Conservation (phyloP, 1,140 invertebrate species). For the Cepaea nemoralis region DNA sequence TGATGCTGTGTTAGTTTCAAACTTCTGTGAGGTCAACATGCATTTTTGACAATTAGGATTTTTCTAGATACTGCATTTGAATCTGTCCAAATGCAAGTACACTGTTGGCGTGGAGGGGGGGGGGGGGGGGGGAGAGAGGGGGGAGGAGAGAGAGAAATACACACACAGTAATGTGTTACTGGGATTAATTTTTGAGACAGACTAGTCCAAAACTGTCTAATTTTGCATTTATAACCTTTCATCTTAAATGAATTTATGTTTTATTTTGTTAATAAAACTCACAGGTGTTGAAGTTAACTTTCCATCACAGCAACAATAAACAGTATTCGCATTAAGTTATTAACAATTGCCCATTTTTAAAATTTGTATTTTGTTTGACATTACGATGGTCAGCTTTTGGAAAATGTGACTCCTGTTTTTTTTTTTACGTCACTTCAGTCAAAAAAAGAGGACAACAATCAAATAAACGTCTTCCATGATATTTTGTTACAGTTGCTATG, state of each 20-base stretch:
- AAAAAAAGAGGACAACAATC: slow-evolving; percentile 18
- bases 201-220: too few species aligned
- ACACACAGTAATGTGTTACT: too few species aligned
- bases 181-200: too few species aligned
- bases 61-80: too few species aligned
- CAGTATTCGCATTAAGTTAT: slow-evolving; percentile 30
- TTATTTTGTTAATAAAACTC: neutral
- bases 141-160: too few species aligned
- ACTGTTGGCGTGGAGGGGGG: too few species aligned
- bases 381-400: neutral
- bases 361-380: slow-evolving; percentile 4
- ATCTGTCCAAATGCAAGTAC: too few species aligned
- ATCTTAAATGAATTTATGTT: too few species aligned
- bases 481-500: slow-evolving; percentile 39
- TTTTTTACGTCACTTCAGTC: neutral
- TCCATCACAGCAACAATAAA: neutral
- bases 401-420: slow-evolving; percentile 12
- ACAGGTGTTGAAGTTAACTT: slow-evolving; percentile 1
- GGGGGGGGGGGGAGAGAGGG: too few species aligned
- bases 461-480: slow-evolving; percentile 40
- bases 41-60: too few species aligned
- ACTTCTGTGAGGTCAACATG: neutral
- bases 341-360: neutral
- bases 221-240: too few species aligned
- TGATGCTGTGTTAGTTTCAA: neutral